Evolutionary conservation across 2,113 vertebrate species (phyloP).

Genomic region (Alexandromys fortis): DNA sequence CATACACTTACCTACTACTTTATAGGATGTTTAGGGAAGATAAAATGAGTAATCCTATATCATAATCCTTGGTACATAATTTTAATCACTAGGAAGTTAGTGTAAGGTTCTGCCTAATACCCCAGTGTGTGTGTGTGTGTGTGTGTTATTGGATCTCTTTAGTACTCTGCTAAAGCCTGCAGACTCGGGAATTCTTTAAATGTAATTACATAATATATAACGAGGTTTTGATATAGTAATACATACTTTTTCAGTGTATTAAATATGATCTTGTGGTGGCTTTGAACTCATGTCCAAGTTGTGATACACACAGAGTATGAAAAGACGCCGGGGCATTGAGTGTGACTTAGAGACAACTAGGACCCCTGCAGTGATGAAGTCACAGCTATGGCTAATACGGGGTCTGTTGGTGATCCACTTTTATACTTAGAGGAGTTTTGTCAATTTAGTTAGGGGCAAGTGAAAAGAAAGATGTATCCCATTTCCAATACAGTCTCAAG

Average conservation of each 20-base stretch:
- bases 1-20: neutral
- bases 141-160: neutral
- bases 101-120: neutral
- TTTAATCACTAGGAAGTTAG: neutral
- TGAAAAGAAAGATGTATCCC: neutral
- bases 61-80: neutral
- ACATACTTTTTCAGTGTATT: neutral
- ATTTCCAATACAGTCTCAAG: neutral
- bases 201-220: neutral
- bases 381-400: neutral
- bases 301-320: neutral
- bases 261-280: neutral
- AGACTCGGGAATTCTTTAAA: neutral
- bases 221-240: neutral
- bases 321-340: neutral
- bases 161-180: neutral
- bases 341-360: neutral
- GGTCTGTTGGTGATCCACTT: conserved; percentile 5
- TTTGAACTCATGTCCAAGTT: conserved; percentile 16
- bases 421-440: neutral
- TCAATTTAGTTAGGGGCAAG: neutral
- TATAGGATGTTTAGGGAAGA: neutral
- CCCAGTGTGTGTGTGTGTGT: too few species aligned
- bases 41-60: neutral
- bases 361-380: neutral